Evolutionary conservation across 2,888 invertebrate species (phyloP).

Genomic region (Palloptera scutellata): DNA sequence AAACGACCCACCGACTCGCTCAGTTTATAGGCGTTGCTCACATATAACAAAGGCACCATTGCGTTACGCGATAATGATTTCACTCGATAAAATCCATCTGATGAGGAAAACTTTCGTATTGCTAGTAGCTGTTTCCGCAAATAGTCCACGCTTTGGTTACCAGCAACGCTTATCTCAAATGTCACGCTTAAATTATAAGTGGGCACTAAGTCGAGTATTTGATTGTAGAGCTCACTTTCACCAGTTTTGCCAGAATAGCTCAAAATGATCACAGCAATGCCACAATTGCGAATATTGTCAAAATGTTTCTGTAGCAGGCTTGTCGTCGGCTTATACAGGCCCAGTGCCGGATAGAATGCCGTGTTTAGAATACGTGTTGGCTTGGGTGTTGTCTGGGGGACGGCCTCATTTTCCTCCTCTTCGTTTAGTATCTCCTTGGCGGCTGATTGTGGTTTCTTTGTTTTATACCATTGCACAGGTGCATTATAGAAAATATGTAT

Average conservation of each 20-base stretch:
- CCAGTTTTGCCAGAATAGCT: constrained; percentile 63
- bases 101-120: constrained; percentile 43
- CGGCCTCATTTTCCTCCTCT: constrained; percentile 29
- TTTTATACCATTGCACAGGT: constrained; percentile 62
- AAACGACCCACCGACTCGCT: constrained; percentile 55
- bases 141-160: constrained; percentile 65
- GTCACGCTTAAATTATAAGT: constrained; percentile 67
- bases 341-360: constrained; percentile 61
- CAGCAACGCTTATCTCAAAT: constrained; percentile 70
- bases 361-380: constrained; percentile 55
- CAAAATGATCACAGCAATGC: constrained; percentile 70
- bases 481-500: constrained; percentile 63
- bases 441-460: constrained; percentile 46
- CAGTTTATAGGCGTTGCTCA: constrained; percentile 72
- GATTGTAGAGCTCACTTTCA: constrained; percentile 58
- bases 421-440: constrained; percentile 39
- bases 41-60: constrained; percentile 69
- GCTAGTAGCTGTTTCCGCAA: constrained; percentile 64
- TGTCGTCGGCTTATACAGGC: constrained; percentile 56
- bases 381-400: constrained; percentile 38
- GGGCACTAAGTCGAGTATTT: constrained; percentile 65
- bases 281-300: constrained; percentile 68
- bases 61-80: constrained; percentile 54
- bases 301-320: constrained; percentile 69
- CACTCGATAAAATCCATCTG: constrained; percentile 59